phyloP scores from a whole-genome alignment of 2,888 invertebrate species.

The Sericinus montela region DNA sequence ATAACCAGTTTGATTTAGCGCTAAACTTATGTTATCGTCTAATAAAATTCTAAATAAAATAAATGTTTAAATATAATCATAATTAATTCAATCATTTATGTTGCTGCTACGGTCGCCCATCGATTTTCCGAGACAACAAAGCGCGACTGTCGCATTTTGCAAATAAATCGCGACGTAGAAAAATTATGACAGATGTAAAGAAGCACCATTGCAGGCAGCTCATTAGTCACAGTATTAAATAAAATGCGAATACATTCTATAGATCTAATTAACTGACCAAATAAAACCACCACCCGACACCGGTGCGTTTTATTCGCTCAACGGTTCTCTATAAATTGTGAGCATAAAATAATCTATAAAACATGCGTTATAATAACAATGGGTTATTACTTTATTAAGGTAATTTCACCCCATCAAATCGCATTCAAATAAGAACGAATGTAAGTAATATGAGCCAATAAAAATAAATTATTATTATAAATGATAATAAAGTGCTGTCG shows the following conservation, averaged over 20 bases:
- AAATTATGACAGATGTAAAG: slow-evolving; percentile 75
- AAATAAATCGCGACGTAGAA: slow-evolving; percentile 75
- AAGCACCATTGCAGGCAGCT: slow-evolving; percentile 42
- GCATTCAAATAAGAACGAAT: slow-evolving; percentile 75
- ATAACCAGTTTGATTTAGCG: slow-evolving; percentile 40
- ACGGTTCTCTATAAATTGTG: slow-evolving; percentile 36
- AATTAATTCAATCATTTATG: slow-evolving; percentile 62
- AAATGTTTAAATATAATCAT: slow-evolving; percentile 44
- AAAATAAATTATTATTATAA: slow-evolving; percentile 78
- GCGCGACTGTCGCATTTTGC: slow-evolving; percentile 65
- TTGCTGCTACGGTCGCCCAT: slow-evolving; percentile 36
- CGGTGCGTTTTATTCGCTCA: too few species aligned
- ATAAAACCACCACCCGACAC: slow-evolving; percentile 51
- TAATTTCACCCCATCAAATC: slow-evolving; percentile 63
- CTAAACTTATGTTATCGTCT: slow-evolving; percentile 29
- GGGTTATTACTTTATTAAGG: slow-evolving; percentile 56
- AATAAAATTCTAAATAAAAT: slow-evolving; percentile 28
- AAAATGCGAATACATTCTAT: slow-evolving; percentile 55
- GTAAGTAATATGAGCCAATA: slow-evolving; percentile 74
- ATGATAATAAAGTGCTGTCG: slow-evolving; percentile 76
- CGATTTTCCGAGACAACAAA: slow-evolving; percentile 52
- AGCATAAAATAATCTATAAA: slow-evolving; percentile 17
- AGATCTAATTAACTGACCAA: slow-evolving; percentile 56
- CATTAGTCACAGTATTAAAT: slow-evolving; percentile 71
- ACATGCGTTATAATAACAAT: neutral